Conservation (phyloP, 2,797 vertebrate species). For the Eulemur albifrons region DNA sequence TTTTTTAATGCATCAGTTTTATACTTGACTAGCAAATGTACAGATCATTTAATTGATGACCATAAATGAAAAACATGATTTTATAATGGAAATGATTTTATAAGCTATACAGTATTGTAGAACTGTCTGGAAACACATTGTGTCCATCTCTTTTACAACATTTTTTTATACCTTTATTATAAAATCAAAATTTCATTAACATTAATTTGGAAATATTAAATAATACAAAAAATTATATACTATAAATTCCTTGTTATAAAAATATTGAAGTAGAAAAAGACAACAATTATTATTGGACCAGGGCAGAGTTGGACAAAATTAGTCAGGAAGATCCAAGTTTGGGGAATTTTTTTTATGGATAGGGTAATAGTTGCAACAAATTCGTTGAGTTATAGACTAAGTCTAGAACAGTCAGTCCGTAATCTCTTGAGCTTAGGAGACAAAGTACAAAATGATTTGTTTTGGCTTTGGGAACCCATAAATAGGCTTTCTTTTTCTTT, state of each 20-base stretch:
- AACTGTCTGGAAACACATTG: neutral
- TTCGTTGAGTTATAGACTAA: neutral
- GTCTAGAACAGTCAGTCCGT: neutral
- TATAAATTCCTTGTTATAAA: neutral
- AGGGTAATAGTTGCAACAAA: neutral
- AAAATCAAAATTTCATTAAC: neutral
- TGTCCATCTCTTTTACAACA: neutral
- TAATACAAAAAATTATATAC: neutral
- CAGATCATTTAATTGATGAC: neutral
- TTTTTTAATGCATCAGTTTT: neutral
- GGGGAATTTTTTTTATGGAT: neutral
- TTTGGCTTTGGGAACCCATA: neutral
- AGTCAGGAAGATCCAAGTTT: neutral
- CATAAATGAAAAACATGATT: neutral
- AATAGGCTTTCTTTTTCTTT: neutral
- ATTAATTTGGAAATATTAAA: neutral
- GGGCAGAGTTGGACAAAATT: neutral
- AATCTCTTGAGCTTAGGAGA: neutral
- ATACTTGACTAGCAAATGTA: neutral
- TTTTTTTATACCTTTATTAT: neutral
- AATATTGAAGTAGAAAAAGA: slow-evolving; percentile 2
- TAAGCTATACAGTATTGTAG: neutral
- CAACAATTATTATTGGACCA: neutral
- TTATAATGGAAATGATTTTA: neutral
- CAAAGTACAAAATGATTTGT: neutral